Evolutionary conservation across 1,140 invertebrate genomes (phyloP), one percentile per base, ranked within the genome.

Genomic region (Saccostrea echinata): DNA sequence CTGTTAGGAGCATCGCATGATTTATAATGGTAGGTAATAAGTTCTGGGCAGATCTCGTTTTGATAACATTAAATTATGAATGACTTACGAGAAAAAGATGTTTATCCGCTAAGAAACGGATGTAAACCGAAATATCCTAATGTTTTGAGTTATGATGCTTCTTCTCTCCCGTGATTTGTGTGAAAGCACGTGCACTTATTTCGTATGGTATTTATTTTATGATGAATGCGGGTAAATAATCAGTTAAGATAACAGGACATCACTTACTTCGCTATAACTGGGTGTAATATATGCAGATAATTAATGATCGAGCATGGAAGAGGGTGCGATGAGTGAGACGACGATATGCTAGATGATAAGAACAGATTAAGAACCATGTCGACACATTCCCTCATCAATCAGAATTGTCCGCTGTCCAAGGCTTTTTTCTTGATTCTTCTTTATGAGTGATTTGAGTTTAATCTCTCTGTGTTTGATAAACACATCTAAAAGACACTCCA

Each of bases 21-120:
- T 64, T 64, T 64, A 64, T 24, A 64, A 64, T 64, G 16, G 57
- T 64, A 64, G 57, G 24, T 21, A 64, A 21, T 24, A 43, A 64
- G 57, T 64, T 24, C 24, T 64, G 21, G 21, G 24, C 21, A 21
- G 57, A 64, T 64, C 24, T 64, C 57, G 21, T 64, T 64, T n/a
- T 64, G 57, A 64, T 64, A 64, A 64, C 57, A 64, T 64, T 64
- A 64, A 64, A 64, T 64, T 64, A 64, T 64, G 57, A 64, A 64
- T 64, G 57, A 64, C 16, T 64, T 64, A 64, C 57, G 57, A 64
- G 57, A 24, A n/a, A 64, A 64, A 64, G 57, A 64, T 64, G 21
- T 24, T 64, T 64, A 64, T 64, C 57, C 57, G 57, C 57, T 64
- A 21, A 64, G 24, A 64, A 64, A 64, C 57, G 57, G 57, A 64